phyloP scores from a whole-genome alignment of 2,113 vertebrate genomes.

The Odobenus rosmarus region DNA sequence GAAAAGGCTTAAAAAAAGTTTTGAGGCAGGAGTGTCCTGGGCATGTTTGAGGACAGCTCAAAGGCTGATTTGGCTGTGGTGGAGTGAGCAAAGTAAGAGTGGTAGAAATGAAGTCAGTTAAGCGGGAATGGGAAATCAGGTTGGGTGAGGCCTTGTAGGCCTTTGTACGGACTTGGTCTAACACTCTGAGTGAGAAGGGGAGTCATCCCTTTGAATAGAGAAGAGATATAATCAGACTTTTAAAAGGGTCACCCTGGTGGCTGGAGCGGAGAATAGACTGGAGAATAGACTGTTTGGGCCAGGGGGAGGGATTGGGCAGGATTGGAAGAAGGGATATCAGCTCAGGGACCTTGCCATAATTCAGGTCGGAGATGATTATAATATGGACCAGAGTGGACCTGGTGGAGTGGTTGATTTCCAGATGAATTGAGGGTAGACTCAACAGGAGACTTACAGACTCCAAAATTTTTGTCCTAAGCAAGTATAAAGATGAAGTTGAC shows the following conservation, averaged over 20 bases:
- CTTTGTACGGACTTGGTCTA: background rate
- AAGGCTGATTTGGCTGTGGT: background rate
- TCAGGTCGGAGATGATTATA: background rate
- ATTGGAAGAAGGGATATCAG: background rate
- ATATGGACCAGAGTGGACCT: background rate
- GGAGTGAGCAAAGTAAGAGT: background rate
- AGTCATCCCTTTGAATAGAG: background rate
- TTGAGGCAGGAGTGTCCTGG: background rate
- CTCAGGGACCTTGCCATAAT: background rate
- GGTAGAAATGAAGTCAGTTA: background rate
- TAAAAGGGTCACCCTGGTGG: background rate
- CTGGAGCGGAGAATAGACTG: background rate
- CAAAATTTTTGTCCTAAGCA: background rate
- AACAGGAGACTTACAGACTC: background rate
- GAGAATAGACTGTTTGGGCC: background rate
- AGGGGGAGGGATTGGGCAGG: background rate
- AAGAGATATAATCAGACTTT: constrained; percentile 11
- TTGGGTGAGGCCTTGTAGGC: background rate
- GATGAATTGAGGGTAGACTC: background rate
- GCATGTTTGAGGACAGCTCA: background rate
- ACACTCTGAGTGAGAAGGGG: background rate
- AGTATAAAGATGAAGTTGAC: background rate
- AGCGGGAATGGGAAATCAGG: background rate
- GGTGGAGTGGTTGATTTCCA: background rate
- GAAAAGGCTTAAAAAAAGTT: background rate